Evolutionary conservation across 2,113 vertebrate genomes (phyloP).

Genomic region (Perca schrenkii): DNA sequence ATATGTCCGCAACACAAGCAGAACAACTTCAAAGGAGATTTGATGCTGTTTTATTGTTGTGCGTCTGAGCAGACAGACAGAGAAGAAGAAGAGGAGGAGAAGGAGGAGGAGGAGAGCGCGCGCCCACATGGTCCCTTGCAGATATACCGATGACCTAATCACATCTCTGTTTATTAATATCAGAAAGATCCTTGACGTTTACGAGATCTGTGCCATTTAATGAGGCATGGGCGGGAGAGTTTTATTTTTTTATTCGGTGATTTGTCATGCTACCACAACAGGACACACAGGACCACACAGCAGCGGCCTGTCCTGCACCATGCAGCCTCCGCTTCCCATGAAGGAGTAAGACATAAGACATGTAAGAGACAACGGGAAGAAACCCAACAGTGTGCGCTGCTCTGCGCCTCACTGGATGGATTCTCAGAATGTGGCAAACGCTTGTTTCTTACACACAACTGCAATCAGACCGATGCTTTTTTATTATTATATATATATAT

Average conservation of each 20-base stretch:
- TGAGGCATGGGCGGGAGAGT: constrained; percentile 36
- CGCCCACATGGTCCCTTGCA: constrained; percentile 1
- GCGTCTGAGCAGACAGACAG: background rate
- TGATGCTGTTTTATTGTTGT: constrained; percentile 10
- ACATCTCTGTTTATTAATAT: constrained; percentile 42
- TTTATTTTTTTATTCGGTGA: constrained; percentile 34
- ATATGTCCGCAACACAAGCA: background rate
- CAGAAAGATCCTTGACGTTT: constrained; percentile 43
- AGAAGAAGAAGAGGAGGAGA: background rate
- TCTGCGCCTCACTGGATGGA: background rate
- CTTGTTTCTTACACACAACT: background rate
- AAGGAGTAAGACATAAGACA: constrained; percentile 3
- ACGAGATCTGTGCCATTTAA: constrained; percentile 59
- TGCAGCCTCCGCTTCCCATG: background rate
- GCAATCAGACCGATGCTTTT: background rate
- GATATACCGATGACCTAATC: constrained; percentile 36
- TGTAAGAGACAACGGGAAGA: constrained; percentile 43
- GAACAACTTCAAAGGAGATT: constrained; percentile 8
- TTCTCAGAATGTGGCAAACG: background rate
- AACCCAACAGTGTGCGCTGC: background rate
- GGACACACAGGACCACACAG: constrained; percentile 61
- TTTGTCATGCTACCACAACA: constrained; percentile 67
- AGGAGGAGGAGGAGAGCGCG: background rate
- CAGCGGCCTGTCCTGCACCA: background rate
- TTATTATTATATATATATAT: background rate